Percentiles rank a stretch among this genome's conserved stretches.
These are phyloP conservation scores for Entosphenus tridentatus DNA, from an alignment of 2,113 vertebrate species.

Conservation along the genomic window DNA sequence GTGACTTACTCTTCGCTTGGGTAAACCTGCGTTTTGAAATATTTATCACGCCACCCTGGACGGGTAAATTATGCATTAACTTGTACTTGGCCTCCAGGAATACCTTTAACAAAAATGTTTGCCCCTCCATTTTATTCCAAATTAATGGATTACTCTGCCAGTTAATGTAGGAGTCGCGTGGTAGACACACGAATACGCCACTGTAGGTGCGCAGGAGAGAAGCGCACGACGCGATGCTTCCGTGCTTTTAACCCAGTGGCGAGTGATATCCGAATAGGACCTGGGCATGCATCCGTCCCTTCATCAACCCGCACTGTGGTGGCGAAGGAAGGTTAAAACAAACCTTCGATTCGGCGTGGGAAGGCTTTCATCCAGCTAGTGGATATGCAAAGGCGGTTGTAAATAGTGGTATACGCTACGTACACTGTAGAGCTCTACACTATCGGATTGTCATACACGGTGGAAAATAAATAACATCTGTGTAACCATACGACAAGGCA, in stretches of 20 bases:
- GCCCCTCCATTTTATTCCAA: neutral
- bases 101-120: neutral
- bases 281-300: too few species aligned
- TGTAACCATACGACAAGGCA: too few species aligned
- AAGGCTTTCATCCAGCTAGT: too few species aligned
- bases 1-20: neutral
- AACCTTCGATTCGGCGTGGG: too few species aligned
- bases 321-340: too few species aligned
- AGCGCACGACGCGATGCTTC: neutral
- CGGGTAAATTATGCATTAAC: slow-evolving; percentile 6
- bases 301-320: too few species aligned
- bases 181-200: neutral
- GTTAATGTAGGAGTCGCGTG: neutral
- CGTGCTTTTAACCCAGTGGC: neutral
- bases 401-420: too few species aligned
- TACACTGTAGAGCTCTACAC: too few species aligned
- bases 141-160: neutral
- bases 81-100: neutral
- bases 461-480: too few species aligned
- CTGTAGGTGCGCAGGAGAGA: neutral
- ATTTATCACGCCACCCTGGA: slow-evolving; percentile 1
- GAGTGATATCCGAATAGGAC: neutral
- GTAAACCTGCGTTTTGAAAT: slow-evolving; percentile 2
- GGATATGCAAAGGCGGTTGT: too few species aligned
- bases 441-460: too few species aligned